Evolutionary conservation across 2,797 vertebrate genomes (phyloP).

Genomic region (Ciconia nigra): DNA sequence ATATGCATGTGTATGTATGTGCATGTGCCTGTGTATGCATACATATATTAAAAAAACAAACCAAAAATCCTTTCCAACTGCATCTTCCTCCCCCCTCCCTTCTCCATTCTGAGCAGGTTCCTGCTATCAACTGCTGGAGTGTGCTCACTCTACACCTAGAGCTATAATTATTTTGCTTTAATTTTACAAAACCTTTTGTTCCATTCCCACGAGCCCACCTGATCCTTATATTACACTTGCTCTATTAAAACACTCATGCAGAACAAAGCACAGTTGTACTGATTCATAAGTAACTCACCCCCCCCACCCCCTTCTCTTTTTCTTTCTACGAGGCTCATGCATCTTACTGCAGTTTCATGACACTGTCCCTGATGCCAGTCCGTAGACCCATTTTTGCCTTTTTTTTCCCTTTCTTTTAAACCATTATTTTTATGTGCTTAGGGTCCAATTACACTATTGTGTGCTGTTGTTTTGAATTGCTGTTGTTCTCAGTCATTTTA

Average conservation of each 20-base stretch:
- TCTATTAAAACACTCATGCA: conserved; percentile 83
- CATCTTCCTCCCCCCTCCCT: conserved; percentile 48
- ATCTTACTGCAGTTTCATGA: conserved; percentile 62
- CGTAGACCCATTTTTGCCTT: conserved; percentile 25
- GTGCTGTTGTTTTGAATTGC: conserved; percentile 48
- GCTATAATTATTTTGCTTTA: conserved; percentile 85
- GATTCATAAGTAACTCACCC: conserved; percentile 78
- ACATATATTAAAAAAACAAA: not conserved
- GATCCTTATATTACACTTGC: conserved; percentile 81
- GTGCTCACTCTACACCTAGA: conserved; percentile 79
- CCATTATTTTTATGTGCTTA: conserved; percentile 30
- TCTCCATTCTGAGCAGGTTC: conserved; percentile 71
- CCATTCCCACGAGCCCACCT: conserved; percentile 81
- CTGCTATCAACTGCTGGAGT: conserved; percentile 76
- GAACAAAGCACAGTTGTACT: conserved; percentile 82
- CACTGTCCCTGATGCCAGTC: conserved; percentile 45
- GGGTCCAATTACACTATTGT: conserved; percentile 44
- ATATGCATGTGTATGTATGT: not conserved
- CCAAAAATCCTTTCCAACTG: not conserved
- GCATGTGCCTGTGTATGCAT: not conserved
- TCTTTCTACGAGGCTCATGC: conserved; percentile 52
- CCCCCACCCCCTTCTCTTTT: conserved; percentile 15
- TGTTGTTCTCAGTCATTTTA: conserved; percentile 59
- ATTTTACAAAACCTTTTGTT: conserved; percentile 84
- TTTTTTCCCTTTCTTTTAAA: conserved; percentile 8